Conservation (phyloP, 2,888 invertebrate species). For the Mesorhabditis belari region DNA sequence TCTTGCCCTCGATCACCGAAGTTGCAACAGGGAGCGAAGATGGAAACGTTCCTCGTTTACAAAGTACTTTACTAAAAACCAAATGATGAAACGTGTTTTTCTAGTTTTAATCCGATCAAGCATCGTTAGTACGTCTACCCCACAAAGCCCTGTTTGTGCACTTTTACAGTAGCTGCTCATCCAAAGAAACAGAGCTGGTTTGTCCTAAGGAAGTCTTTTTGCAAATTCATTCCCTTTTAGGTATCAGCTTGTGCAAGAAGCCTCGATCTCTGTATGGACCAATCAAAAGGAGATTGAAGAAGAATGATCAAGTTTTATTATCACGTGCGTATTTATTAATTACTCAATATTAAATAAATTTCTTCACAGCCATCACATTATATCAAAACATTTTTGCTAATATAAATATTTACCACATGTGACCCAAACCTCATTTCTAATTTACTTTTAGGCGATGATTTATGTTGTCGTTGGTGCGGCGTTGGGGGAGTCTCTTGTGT, state of each 20-base stretch:
- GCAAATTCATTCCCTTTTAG: too few relatives aligned
- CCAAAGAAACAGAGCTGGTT: slow-evolving; percentile 41
- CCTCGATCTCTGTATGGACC: background rate
- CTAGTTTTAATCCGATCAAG: slow-evolving; percentile 64
- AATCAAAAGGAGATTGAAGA: background rate
- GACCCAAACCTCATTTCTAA: background rate
- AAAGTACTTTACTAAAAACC: too few relatives aligned
- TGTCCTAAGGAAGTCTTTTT: background rate
- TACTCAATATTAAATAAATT: background rate
- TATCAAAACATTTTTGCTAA: background rate
- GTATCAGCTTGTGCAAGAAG: too few relatives aligned
- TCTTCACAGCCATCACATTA: background rate
- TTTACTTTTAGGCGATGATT: slow-evolving; percentile 12
- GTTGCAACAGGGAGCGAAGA: slow-evolving; percentile 83
- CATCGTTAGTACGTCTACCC: slow-evolving; percentile 27
- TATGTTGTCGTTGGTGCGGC: slow-evolving; percentile 79
- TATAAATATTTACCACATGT: background rate
- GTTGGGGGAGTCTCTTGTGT: slow-evolving; percentile 92
- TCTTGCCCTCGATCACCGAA: slow-evolving; percentile 75
- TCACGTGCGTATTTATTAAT: background rate
- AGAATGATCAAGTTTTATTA: background rate
- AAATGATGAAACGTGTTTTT: too few relatives aligned
- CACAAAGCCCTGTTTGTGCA: slow-evolving; percentile 40
- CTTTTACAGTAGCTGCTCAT: slow-evolving; percentile 42
- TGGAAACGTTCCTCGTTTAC: slow-evolving; percentile 74